These are phyloP conservation scores for Vespertilio murinus DNA, from an alignment of 2,797 vertebrate species.

Conservation along the genomic window DNA sequence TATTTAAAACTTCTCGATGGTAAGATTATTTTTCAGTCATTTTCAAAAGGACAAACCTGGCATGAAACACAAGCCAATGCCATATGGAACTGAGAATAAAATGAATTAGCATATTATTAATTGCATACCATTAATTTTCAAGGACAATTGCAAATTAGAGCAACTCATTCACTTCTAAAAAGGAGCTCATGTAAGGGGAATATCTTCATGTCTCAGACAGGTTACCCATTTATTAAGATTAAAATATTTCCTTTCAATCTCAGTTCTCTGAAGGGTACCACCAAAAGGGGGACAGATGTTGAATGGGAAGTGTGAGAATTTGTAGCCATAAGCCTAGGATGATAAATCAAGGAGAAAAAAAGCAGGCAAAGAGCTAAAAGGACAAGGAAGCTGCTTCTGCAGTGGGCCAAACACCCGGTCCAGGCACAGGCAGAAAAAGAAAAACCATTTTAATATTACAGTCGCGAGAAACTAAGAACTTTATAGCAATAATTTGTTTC, in stretches of 20 bases:
- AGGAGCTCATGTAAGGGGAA: slow-evolving; percentile 60
- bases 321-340: slow-evolving; percentile 23
- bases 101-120: slow-evolving; percentile 77
- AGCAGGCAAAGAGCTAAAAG: slow-evolving; percentile 21
- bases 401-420: not conserved
- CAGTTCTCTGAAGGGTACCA: slow-evolving; percentile 61
- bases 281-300: slow-evolving; percentile 69
- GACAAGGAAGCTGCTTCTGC: not conserved
- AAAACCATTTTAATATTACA: slow-evolving; percentile 43
- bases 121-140: slow-evolving; percentile 76
- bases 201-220: slow-evolving; percentile 66
- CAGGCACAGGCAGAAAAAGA: slow-evolving; percentile 33
- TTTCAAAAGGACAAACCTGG: slow-evolving; percentile 64
- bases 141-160: slow-evolving; percentile 75
- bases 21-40: slow-evolving; percentile 65
- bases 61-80: slow-evolving; percentile 64
- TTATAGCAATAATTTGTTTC: slow-evolving; percentile 40
- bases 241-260: slow-evolving; percentile 66
- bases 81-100: slow-evolving; percentile 76
- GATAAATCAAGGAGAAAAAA: slow-evolving; percentile 54
- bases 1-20: slow-evolving; percentile 54
- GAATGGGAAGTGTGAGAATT: slow-evolving; percentile 51
- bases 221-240: slow-evolving; percentile 71
- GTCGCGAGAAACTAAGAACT: slow-evolving; percentile 47
- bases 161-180: slow-evolving; percentile 68